A percentile compares a stretch with the other conserved stretches of the same genome.
Evolutionary conservation across 2,888 invertebrate species (phyloP).

Genomic region (Acleris cristana): DNA sequence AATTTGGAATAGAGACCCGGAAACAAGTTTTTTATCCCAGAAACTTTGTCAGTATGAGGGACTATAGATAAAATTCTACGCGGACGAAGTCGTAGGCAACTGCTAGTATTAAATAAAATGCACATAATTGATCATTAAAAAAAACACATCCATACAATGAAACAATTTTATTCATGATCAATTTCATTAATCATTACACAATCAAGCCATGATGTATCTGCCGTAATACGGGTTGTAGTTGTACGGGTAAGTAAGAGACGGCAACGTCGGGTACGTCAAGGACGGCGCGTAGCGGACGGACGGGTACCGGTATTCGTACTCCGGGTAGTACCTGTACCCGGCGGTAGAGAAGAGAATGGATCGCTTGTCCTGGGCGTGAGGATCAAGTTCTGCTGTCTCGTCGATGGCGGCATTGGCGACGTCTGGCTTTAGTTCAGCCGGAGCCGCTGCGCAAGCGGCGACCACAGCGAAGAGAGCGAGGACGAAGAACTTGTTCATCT

Average conservation of each 20-base stretch:
- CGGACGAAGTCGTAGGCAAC: too few species aligned
- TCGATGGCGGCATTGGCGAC: background rate
- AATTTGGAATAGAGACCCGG: too few species aligned
- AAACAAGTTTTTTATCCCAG: too few species aligned
- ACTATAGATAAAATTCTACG: too few species aligned
- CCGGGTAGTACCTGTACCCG: background rate
- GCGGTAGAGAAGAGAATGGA: background rate
- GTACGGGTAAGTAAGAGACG: slow-evolving; percentile 10
- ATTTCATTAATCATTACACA: background rate
- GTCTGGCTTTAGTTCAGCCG: background rate
- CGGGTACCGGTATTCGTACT: slow-evolving; percentile 10
- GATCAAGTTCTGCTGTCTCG: background rate
- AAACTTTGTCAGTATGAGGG: too few species aligned
- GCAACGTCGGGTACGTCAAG: background rate
- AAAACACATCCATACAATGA: too few species aligned
- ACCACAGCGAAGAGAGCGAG: slow-evolving; percentile 33
- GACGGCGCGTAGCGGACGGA: slow-evolving; percentile 20
- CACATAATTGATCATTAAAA: too few species aligned
- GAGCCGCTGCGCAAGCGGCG: slow-evolving; percentile 30
- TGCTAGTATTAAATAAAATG: too few species aligned
- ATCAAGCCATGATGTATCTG: background rate
- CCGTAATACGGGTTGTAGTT: slow-evolving; percentile 28
- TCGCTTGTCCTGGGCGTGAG: background rate
- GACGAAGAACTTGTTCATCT: slow-evolving; percentile 41
- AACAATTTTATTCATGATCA: background rate